These are phyloP conservation scores for Apodemia mormo DNA, from an alignment of 2,888 invertebrate species.

Conservation along the genomic window DNA sequence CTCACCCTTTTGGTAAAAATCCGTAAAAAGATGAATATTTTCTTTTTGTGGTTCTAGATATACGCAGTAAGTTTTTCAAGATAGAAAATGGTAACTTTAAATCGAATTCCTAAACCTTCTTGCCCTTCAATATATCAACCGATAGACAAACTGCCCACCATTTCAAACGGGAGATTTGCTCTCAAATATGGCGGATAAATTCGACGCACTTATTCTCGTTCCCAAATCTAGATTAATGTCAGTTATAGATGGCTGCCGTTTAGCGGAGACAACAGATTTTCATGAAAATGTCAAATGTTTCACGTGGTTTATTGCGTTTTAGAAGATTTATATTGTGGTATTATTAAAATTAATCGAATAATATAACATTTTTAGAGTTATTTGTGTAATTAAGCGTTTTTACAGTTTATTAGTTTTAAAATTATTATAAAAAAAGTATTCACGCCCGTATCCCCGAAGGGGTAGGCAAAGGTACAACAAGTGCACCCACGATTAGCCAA, in stretches of 20 bases:
- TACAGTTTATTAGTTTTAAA: too few relatives aligned
- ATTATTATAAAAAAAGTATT: too few relatives aligned
- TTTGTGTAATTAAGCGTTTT: too few relatives aligned
- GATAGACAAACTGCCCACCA: slow-evolving; percentile 17
- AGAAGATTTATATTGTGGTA: neutral
- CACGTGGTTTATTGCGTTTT: slow-evolving; percentile 9
- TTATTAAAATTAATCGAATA: neutral
- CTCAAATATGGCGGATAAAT: slow-evolving; percentile 17
- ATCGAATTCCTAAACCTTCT: neutral
- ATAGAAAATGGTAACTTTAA: neutral
- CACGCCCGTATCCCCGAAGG: too few relatives aligned
- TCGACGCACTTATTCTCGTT: slow-evolving; percentile 13
- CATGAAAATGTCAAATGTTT: slow-evolving; percentile 16
- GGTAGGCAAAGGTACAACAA: too few relatives aligned
- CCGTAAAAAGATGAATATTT: too few relatives aligned
- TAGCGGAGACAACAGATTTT: slow-evolving; percentile 14
- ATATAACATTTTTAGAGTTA: too few relatives aligned
- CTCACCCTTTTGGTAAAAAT: too few relatives aligned
- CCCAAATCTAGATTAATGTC: slow-evolving; percentile 18
- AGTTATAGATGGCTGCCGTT: slow-evolving; percentile 10
- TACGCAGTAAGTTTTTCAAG: neutral
- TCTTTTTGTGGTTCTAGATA: too few relatives aligned
- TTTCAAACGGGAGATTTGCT: slow-evolving; percentile 12
- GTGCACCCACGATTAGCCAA: too few relatives aligned
- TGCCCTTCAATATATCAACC: neutral